Base-by-base conservation (phyloP, 2,888 invertebrate species). In the Panorpa germanica region DNA sequence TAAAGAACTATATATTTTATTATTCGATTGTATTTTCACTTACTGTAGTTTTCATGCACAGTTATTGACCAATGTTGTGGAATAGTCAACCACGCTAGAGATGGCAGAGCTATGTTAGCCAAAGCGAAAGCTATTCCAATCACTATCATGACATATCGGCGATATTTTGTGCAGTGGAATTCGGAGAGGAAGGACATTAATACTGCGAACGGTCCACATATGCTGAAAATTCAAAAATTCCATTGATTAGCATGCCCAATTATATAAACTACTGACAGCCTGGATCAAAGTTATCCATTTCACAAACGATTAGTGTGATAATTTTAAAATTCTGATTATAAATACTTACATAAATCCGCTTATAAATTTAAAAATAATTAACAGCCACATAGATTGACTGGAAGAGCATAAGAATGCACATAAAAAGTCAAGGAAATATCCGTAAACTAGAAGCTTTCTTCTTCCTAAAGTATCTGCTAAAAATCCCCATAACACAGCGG, bases 401-500 rank as follows among this genome's bases (percentile, higher is more conserved):
- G 72, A 47, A 3, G 70, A 65, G 10, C 69, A 65, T 5, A 66
- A 46, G 14, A 76, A 40, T 25, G 73, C 73, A 39, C 73, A 65
- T 20, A 73, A 38, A 0, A 63, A 67, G 25, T 77, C 65, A 7
- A 63, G 45, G 25, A 76, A 45, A 43, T 70, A 70, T 0, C 77
- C 77, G 44, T 63, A 59, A 16, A 73, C 53, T 40, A 82, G 56
- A 31, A 80, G 61, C 43, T 64, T 65, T 38, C 63, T 65, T 34
- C 76, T 59, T 7, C 78, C 81, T 34, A 73, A 58, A 0, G 72
- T 71, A 45, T 81, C 81, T 1, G 77, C 72, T 5, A 80, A 48
- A 44, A 70, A 77, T 1, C 81, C 81, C 82, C 82, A 82, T 3
- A 76, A 37, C 45, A 76, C 61, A 1, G 74, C 73, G 21, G 77